These are phyloP conservation scores for Calypte anna DNA, from an alignment of 2,113 vertebrate species.

Conservation along the genomic window DNA sequence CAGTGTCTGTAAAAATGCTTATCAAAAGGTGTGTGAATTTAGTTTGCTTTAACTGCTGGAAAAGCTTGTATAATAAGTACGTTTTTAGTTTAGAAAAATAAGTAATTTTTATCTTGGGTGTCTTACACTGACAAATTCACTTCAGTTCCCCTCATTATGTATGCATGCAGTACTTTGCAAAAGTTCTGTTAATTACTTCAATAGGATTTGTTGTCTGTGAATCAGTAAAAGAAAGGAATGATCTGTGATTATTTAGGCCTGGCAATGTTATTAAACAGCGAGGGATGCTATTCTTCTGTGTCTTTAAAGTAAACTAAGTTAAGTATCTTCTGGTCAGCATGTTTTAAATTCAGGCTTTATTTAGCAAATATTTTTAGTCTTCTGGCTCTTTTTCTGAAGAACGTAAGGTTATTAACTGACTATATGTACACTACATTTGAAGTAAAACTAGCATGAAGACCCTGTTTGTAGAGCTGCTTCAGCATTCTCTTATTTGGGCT, in stretches of 20 bases:
- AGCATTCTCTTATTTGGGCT: background rate
- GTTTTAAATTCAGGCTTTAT: background rate
- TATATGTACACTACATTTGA: background rate
- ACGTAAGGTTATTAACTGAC: background rate
- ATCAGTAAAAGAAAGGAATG: background rate
- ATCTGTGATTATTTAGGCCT: background rate
- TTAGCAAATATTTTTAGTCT: background rate
- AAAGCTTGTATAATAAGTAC: background rate
- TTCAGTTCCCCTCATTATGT: background rate
- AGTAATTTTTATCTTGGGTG: background rate
- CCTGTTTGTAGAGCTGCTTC: background rate
- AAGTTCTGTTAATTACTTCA: conserved; percentile 23
- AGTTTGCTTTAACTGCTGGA: background rate
- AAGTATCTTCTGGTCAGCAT: background rate
- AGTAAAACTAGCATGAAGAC: background rate
- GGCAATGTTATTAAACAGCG: background rate
- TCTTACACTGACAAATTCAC: background rate
- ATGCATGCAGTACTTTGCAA: rapidly evolving
- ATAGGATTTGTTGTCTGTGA: background rate
- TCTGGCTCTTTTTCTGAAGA: background rate
- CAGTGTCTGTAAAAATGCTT: background rate
- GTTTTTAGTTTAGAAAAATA: background rate
- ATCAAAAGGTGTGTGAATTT: background rate
- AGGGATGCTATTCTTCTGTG: background rate
- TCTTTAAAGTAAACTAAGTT: background rate